Percentiles rank a stretch among this genome's conserved stretches.
phyloP scores from a whole-genome alignment of 2,888 invertebrate genomes.

The Netelia fuscicornis region DNA sequence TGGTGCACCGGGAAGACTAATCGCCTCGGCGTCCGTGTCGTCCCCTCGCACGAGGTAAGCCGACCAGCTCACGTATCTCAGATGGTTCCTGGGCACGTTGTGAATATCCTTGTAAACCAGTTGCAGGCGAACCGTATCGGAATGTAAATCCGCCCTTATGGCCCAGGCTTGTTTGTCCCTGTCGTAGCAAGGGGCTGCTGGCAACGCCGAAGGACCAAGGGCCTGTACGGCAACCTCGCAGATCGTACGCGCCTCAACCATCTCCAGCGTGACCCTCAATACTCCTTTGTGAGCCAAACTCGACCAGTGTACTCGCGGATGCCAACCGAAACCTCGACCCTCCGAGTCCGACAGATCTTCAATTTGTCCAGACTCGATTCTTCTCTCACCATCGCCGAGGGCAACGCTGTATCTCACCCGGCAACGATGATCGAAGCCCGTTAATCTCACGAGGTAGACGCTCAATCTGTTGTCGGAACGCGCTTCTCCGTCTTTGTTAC shows the following conservation, averaged over 20 bases:
- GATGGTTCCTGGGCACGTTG: conserved; percentile 92
- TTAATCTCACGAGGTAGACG: conserved; percentile 89
- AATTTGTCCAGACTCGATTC: conserved; percentile 89
- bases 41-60: conserved; percentile 89
- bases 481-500: conserved; percentile 85
- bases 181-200: conserved; percentile 90
- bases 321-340: conserved; percentile 90
- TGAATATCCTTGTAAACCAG: conserved; percentile 91
- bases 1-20: conserved; percentile 90
- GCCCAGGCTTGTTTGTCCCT: conserved; percentile 93
- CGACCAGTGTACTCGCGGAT: conserved; percentile 88
- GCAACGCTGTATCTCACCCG: conserved; percentile 90
- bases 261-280: conserved; percentile 90
- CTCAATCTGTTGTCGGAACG: conserved; percentile 85
- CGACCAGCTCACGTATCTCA: conserved; percentile 90
- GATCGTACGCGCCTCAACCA: conserved; percentile 90
- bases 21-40: conserved; percentile 87
- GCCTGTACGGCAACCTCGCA: conserved; percentile 87
- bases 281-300: conserved; percentile 87
- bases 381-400: conserved; percentile 89
- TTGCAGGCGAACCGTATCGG: conserved; percentile 90
- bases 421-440: conserved; percentile 93
- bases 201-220: conserved; percentile 86
- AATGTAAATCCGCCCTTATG: conserved; percentile 91
- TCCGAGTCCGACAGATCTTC: conserved; percentile 90